Base-by-base conservation (phyloP, 2,888 invertebrate species). In the Thyatira batis region DNA sequence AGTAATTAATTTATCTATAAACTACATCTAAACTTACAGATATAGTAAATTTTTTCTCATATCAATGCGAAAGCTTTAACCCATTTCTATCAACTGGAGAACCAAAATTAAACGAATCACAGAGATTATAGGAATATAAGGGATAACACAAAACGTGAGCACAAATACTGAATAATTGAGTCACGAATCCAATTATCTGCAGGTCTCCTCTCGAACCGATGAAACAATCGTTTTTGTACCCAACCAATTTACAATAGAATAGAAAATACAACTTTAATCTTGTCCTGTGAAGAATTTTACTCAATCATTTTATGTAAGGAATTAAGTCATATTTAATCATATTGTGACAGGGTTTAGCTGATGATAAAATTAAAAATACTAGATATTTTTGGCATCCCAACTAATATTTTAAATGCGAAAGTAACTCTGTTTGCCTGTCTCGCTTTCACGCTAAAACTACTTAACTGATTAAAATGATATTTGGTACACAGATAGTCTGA, bases 91-190 rank as follows among this genome's bases (percentile, higher is more conserved):
- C 25, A 6, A 11, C 8, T 13, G 21, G 1, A 23, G 13, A n/a
- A 13, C 21, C 28, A 23, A 23, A n/a, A 23, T 10, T 21, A 55
- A 67, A 60, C 63, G 55, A 50, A 56, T 55, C 61, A 54, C 30
- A 8, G 20, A 48, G 55, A 60, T 67, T 52, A 65, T 58, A 58
- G 60, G 52, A 66, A 64, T 57, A 64, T 62, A 56, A 53, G 55
- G 51, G 51, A 59, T 59, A 54, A 57, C 55, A 58, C 57, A 54
- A 60, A 59, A 55, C 62, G 65, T 39, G n/a, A 17, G 39, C 66
- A 64, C 69, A 65, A 69, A 71, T 69, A 67, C 65, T 58, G 67
- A 63, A 71, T 74, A 74, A 74, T 74, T 68, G 69, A 71, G 68
- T 72, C 73, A 72, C 73, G 73, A 69, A 65, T 72, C 58, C 71